phyloP scores from a whole-genome alignment of 2,113 vertebrate species.

The Arvicanthis niloticus region DNA sequence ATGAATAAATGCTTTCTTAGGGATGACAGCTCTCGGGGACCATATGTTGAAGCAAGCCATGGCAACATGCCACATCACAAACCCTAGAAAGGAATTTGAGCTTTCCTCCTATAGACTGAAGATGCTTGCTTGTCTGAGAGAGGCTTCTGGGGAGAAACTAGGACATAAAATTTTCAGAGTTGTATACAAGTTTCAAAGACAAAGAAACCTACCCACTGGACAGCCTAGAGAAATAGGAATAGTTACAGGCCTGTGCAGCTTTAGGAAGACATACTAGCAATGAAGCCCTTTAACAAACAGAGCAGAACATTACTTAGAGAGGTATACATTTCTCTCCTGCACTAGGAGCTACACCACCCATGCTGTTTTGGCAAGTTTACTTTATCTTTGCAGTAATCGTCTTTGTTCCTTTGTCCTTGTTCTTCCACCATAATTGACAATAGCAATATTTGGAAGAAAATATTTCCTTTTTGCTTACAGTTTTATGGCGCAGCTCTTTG shows the following conservation, averaged over 20 bases:
- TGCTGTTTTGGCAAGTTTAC: background rate
- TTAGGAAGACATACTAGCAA: background rate
- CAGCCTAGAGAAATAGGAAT: background rate
- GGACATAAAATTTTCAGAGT: background rate
- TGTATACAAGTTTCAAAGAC: background rate
- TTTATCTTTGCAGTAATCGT: background rate
- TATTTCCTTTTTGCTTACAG: background rate
- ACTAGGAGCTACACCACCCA: background rate
- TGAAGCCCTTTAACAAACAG: background rate
- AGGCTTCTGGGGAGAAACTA: background rate
- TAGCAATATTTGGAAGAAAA: background rate
- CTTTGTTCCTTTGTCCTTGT: no score
- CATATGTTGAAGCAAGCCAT: background rate
- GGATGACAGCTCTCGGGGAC: background rate
- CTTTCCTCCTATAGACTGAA: background rate
- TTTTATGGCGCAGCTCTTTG: background rate
- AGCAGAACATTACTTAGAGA: background rate
- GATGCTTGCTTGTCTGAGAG: background rate
- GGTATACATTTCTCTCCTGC: background rate
- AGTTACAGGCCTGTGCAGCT: background rate
- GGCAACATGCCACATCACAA: background rate
- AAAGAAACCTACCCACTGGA: background rate
- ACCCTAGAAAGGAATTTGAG: background rate
- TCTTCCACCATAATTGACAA: background rate
- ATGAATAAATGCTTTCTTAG: background rate